phyloP scores from a whole-genome alignment of 2,888 invertebrate species.

The Craniophora ligustri region DNA sequence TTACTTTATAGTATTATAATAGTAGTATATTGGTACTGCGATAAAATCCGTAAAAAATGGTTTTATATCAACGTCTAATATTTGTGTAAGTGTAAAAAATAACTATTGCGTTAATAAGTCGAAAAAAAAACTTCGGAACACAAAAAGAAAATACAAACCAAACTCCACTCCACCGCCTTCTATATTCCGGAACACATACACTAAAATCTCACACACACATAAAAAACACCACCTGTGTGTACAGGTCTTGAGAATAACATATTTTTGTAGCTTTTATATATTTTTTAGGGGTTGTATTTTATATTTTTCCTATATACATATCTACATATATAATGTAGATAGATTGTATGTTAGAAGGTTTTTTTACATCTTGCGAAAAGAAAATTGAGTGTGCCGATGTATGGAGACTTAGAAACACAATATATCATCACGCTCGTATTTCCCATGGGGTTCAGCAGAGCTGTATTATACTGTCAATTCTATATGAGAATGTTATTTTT shows the following conservation, averaged over 20 bases:
- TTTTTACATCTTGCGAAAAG: constrained; percentile 46
- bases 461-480: no score
- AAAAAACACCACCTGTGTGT: constrained; percentile 75
- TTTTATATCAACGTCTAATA: no score
- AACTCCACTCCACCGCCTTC: constrained; percentile 59
- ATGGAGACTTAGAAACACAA: constrained; percentile 1
- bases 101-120: not conserved
- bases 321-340: constrained; percentile 42
- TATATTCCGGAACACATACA: constrained; percentile 59
- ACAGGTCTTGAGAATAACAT: constrained; percentile 85
- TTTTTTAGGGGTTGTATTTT: constrained; percentile 84
- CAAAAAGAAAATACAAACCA: not conserved
- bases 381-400: constrained; percentile 32
- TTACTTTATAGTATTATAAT: no score
- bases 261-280: constrained; percentile 88
- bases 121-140: not conserved
- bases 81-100: not conserved
- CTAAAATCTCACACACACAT: constrained; percentile 59
- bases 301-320: constrained; percentile 84
- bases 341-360: constrained; percentile 15
- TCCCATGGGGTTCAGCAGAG: not conserved
- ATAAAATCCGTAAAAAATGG: no score
- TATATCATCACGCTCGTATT: not conserved
- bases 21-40: no score
- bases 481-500: no score